Evolutionary conservation across 2,113 vertebrate species (phyloP).

Genomic region (Xyliphius kryptos): DNA sequence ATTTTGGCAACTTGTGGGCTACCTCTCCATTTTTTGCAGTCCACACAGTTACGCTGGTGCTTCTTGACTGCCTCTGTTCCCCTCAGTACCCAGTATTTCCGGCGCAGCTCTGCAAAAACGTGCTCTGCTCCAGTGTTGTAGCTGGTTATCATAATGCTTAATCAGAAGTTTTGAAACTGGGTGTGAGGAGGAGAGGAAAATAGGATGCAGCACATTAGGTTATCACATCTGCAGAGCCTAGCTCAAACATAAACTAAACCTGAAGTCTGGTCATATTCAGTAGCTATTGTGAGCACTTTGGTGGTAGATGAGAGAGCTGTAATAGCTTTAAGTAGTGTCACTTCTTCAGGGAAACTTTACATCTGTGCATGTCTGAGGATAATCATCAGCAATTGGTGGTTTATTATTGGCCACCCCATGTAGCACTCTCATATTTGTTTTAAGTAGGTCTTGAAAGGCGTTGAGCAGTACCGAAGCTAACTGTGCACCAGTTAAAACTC

Average conservation of each 20-base stretch:
- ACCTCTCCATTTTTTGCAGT: neutral
- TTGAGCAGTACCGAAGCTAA: neutral
- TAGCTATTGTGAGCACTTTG: constrained; percentile 11
- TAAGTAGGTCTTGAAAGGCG: too few relatives aligned
- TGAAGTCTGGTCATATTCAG: neutral
- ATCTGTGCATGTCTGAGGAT: neutral
- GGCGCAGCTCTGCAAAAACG: neutral
- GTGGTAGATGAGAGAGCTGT: neutral
- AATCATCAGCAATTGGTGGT: neutral
- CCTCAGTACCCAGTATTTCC: neutral
- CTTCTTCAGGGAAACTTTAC: constrained; percentile 13
- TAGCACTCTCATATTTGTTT: too few relatives aligned
- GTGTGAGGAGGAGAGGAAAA: neutral
- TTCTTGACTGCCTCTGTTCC: neutral
- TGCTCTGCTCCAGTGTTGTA: neutral
- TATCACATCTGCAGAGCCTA: neutral
- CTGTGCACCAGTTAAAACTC: constrained; percentile 3
- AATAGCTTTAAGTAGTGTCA: neutral
- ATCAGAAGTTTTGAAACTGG: too few relatives aligned
- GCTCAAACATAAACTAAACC: constrained; percentile 18
- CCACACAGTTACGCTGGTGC: neutral
- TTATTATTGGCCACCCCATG: neutral
- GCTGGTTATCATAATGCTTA: neutral
- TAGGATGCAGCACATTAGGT: neutral
- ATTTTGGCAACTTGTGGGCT: neutral